Evolutionary conservation across 92 coral and sea anemone species (phyloP), one percentile per base, ranked within the genome.

Genomic region (Blastomussa wellsi): DNA sequence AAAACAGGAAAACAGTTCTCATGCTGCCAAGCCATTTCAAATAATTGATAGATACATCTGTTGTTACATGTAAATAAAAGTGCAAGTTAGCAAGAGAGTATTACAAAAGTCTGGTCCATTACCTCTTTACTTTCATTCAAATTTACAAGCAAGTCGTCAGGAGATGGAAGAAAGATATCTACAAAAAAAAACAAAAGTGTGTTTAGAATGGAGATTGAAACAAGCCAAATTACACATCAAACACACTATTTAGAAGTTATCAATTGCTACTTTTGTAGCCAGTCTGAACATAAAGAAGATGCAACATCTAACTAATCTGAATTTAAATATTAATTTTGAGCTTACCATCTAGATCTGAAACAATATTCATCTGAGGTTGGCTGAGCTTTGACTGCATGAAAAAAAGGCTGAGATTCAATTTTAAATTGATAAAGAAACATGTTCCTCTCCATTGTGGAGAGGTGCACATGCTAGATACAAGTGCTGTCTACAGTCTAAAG

Each of bases 311-410:
- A 62, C 29, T 24, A 44, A 31, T n/a, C n/a, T n/a, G n/a, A n/a
- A n/a, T n/a, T n/a, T n/a, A n/a, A n/a, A n/a, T 28, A 17, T 20
- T 16, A 35, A 10, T 3, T 4, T 59, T 65, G 52, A 44, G 44
- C 98, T 87, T 80, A 97, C 99, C 99, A 77, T 97, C 99, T 90
- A 97, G 88, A 86, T 97, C 99, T 80, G 99, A 97, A 32, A 97
- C 99, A 74, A 97, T 93, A 82, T 87, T 92, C 99, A 97, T 95
- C 86, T 97, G 99, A 36, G 99, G 99, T 76, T 97, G 99, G 24
- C 90, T 86, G 86, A 93, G 90, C 76, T 93, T 92, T 74, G 98
- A 86, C 99, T 97, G 74, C 31, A 71, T 79, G 69, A 7, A 49
- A 81, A 91, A 86, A 8, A 26, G n/a, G n/a, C 31, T 32, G 42